These are phyloP conservation scores for Pimephales promelas DNA, from an alignment of 2,113 vertebrate genomes.

Conservation along the genomic window DNA sequence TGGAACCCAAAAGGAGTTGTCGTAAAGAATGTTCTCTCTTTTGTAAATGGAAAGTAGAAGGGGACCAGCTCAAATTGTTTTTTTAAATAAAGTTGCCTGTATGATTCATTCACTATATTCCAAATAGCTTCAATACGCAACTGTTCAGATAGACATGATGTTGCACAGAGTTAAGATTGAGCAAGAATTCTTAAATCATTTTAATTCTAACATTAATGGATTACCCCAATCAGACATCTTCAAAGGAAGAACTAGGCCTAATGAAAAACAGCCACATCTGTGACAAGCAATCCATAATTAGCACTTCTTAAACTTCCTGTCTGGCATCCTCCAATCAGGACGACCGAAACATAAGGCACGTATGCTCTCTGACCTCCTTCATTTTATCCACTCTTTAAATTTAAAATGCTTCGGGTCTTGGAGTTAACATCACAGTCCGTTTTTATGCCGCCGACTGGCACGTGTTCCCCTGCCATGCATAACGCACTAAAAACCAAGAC, in stretches of 20 bases:
- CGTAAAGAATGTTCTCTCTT: neutral
- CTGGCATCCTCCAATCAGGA: slow-evolving; percentile 57
- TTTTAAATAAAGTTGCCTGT: neutral
- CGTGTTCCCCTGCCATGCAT: slow-evolving; percentile 10
- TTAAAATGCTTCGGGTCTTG: neutral
- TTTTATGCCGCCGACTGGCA: neutral
- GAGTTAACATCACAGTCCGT: neutral
- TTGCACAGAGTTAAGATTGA: neutral
- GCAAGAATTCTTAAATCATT: neutral
- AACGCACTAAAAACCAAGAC: slow-evolving; percentile 22
- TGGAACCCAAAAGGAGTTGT: neutral
- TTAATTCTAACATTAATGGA: neutral
- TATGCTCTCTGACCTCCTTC: slow-evolving; percentile 65
- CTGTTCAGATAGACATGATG: neutral
- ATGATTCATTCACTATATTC: neutral
- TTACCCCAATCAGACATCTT: neutral
- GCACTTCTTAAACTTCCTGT: slow-evolving; percentile 33
- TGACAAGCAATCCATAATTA: slow-evolving; percentile 52
- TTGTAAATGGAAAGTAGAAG: neutral
- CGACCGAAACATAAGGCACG: slow-evolving; percentile 61
- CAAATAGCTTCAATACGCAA: neutral
- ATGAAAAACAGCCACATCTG: slow-evolving; percentile 7
- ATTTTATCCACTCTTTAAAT: slow-evolving; percentile 33
- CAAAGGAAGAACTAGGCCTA: slow-evolving; percentile 39
- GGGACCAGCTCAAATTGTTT: neutral